Evolutionary conservation across 2,888 invertebrate species (phyloP), one percentile per base, ranked within the genome.

Genomic region (Tiliacea citrago): DNA sequence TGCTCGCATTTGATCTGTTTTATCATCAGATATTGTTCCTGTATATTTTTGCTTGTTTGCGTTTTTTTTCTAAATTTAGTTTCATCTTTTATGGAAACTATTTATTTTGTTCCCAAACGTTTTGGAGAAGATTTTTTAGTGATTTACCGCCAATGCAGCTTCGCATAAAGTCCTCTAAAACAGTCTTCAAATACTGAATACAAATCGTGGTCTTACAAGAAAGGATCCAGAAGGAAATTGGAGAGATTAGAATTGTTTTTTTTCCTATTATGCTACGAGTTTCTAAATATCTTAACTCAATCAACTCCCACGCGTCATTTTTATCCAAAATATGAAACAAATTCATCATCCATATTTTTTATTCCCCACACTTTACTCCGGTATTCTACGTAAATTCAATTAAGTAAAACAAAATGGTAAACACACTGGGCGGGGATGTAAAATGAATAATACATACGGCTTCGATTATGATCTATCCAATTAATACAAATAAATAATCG

Each of bases 401-500:
- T 81, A 87, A 75, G 47, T 65, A 61, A 71, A 84, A 84, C 81
- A 81, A 77, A 77, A 78, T 74, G 73, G 70, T 66, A 69, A 73
- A 72, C 84, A 79, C 47, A 57, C 53, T 35, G 66, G 75, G 78
- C 45, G 74, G 74, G 73, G 74, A 82, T 79, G 65, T 75, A 75
- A 74, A 81, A 81, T 84, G 67, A 86, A 87, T 87, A 81, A 86
- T 81, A 82, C 82, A 81, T 81, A 67, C 75, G 66, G 72, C 49
- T 21, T 49, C 58, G 86, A 88, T 88, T 29, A 87, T 61, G 61
- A 86, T 87, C 87, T 86, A 77, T 83, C 81, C 87, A 86, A 87
- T 87, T 87, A 84, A 81, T 73, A 86, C 78, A 86, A 81, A 85
- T 86, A 90, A 91, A 92, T 92, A 93, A 94, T 92, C 90, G 91